Percentiles rank a stretch among this genome's conserved stretches.
These are phyloP conservation scores for Syndactyla subalaris DNA, from an alignment of 2,797 vertebrate species.

Conservation along the genomic window DNA sequence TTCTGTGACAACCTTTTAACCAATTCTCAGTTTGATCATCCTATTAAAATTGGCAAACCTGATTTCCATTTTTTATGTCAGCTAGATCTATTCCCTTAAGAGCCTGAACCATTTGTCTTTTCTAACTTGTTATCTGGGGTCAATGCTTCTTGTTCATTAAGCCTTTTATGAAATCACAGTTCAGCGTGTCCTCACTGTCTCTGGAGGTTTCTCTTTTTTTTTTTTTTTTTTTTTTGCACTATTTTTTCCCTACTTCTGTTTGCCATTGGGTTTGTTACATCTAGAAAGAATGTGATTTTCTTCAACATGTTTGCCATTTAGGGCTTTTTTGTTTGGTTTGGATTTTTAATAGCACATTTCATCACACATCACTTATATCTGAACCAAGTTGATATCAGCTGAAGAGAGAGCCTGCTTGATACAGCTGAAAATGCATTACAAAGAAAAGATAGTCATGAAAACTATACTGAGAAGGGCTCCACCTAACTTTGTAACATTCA, in stretches of 20 bases:
- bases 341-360: neutral
- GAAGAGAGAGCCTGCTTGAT: neutral
- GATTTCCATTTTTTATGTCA: neutral
- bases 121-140: neutral
- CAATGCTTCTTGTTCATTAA: neutral
- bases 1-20: neutral
- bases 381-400: neutral
- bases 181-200: neutral
- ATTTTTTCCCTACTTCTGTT: neutral
- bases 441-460: slow-evolving; percentile 17
- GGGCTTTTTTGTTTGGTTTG: neutral
- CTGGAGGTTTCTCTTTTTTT: neutral
- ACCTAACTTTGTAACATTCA: slow-evolving; percentile 10
- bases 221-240: neutral
- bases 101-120: neutral
- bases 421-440: neutral
- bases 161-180: neutral
- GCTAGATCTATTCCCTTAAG: neutral
- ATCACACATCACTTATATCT: neutral
- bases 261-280: accelerated
- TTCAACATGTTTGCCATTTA: no score
- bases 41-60: neutral
- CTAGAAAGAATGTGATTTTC: no score
- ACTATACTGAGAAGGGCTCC: slow-evolving; percentile 15
- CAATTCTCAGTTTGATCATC: neutral